A percentile compares a stretch with the other conserved stretches of the same genome.
Conservation (phyloP, 1,140 invertebrate species). For the Bombus affinis region DNA sequence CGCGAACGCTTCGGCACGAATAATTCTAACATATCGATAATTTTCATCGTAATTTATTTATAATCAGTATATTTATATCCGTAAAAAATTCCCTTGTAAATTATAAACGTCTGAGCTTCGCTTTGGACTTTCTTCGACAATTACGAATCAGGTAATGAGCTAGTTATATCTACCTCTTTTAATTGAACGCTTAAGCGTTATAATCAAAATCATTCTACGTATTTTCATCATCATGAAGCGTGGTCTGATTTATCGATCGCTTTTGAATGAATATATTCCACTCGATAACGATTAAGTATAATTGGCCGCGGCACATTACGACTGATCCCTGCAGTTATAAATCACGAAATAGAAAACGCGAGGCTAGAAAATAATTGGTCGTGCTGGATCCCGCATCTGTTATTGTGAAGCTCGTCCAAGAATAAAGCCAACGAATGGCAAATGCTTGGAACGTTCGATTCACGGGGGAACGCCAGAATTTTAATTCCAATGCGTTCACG, state of each 20-base stretch:
- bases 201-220: neutral
- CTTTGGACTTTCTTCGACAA: neutral
- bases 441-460: neutral
- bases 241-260: neutral
- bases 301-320: neutral
- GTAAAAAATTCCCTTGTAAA: no score
- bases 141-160: neutral
- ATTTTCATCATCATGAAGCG: no score
- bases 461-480: neutral
- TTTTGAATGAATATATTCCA: neutral
- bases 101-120: neutral
- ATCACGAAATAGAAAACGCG: neutral
- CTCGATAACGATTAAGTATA: constrained; percentile 1
- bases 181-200: neutral
- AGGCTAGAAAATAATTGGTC: neutral
- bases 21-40: neutral
- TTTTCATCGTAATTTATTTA: neutral
- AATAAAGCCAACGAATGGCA: neutral
- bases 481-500: neutral
- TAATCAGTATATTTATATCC: neutral
- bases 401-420: neutral
- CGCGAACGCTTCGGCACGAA: no score
- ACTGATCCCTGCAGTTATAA: neutral
- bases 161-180: neutral
- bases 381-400: neutral